Conservation (phyloP, 2,797 vertebrate genomes). For the Petrocephalus sullivani region DNA sequence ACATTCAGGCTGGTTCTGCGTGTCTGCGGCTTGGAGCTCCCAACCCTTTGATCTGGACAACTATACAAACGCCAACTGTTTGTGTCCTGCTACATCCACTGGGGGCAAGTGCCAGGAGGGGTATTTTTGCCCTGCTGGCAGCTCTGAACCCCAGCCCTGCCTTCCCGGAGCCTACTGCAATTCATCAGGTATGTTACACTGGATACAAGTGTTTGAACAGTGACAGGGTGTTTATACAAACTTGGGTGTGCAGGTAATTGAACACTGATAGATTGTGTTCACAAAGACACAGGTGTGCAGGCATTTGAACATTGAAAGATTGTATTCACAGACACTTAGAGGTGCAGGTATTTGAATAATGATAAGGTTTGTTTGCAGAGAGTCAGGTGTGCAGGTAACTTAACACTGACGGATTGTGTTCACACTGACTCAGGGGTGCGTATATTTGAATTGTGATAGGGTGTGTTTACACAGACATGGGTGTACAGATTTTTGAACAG, state of each 20-base stretch:
- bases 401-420: constrained; percentile 30
- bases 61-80: constrained; percentile 86
- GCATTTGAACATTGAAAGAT: constrained; percentile 27
- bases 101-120: constrained; percentile 81
- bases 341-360: constrained; percentile 76
- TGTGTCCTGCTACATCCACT: constrained; percentile 86
- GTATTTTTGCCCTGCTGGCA: constrained; percentile 78
- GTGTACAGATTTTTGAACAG: not conserved
- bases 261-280: not conserved
- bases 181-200: constrained; percentile 62
- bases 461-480: not conserved
- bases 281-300: not conserved
- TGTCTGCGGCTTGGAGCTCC: constrained; percentile 85
- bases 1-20: constrained; percentile 86
- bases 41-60: constrained; percentile 91
- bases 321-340: constrained; percentile 55
- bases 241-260: constrained; percentile 69
- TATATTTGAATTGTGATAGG: constrained; percentile 51
- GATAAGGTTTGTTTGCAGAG: constrained; percentile 50
- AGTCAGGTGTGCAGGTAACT: constrained; percentile 69
- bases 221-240: constrained; percentile 46
- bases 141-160: constrained; percentile 74
- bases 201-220: not conserved
- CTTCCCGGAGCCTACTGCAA: constrained; percentile 78
- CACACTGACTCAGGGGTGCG: constrained; percentile 68